phyloP scores from a whole-genome alignment of 92 coral and sea anemone species.

The Diadumene lineata region DNA sequence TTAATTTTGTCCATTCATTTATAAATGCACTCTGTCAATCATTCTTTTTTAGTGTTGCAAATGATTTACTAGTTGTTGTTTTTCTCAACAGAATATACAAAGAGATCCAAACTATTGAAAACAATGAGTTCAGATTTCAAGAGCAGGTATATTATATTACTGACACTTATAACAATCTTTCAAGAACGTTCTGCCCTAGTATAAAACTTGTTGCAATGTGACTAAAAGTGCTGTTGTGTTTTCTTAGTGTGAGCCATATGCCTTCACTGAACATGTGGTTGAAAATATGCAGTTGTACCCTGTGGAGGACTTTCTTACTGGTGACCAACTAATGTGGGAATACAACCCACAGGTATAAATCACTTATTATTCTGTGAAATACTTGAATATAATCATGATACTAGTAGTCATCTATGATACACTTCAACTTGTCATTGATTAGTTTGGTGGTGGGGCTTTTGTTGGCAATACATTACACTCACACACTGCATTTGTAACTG shows the following conservation, averaged over 20 bases:
- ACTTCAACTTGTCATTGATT: no score
- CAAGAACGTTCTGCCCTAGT: no score
- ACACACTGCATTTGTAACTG: no score
- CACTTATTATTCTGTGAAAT: no score
- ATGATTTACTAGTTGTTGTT: not conserved
- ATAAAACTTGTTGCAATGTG: no score
- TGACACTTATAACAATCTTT: no score
- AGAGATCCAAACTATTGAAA: conserved; percentile 79
- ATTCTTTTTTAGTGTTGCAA: conserved; percentile 10
- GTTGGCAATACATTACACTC: no score
- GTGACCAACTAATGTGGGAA: conserved; percentile 83
- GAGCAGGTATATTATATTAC: conserved; percentile 76
- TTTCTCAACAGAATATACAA: conserved; percentile 61
- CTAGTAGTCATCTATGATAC: no score
- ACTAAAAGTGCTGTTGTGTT: not conserved
- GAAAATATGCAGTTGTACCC: conserved; percentile 93
- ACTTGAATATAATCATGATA: no score
- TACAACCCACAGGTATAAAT: conserved; percentile 69
- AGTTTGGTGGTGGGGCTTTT: no score
- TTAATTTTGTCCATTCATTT: not conserved
- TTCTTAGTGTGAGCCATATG: conserved; percentile 79
- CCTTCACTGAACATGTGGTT: conserved; percentile 81
- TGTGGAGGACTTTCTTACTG: conserved; percentile 77
- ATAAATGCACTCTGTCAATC: no score
- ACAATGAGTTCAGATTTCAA: conserved; percentile 80